These are phyloP conservation scores for Lithophane semibrunnea DNA, from an alignment of 2,888 invertebrate genomes.

Conservation along the genomic window DNA sequence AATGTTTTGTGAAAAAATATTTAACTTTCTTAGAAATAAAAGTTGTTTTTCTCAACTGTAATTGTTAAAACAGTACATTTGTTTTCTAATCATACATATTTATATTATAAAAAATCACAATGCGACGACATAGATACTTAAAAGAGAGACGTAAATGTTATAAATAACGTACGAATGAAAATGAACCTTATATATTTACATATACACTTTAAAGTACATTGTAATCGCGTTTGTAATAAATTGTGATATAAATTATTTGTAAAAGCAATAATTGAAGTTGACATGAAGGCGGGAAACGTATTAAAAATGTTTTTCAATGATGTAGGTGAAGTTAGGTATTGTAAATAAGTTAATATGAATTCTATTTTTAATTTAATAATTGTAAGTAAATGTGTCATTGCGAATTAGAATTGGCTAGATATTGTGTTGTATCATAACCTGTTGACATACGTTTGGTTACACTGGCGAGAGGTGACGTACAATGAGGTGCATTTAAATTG, in stretches of 20 bases:
- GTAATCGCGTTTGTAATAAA: constrained; percentile 64
- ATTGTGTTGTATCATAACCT: constrained; percentile 71
- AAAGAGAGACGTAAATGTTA: constrained; percentile 13
- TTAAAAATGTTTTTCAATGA: constrained; percentile 70
- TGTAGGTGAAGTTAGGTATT: constrained; percentile 76
- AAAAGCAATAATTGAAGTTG: constrained; percentile 76
- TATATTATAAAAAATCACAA: constrained; percentile 17
- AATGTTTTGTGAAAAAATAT: background rate
- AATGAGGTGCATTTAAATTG: constrained; percentile 52
- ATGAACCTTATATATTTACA: constrained; percentile 29
- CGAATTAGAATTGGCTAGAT: constrained; percentile 82
- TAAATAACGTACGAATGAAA: constrained; percentile 45
- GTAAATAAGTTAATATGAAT: constrained; percentile 84
- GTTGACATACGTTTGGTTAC: constrained; percentile 48
- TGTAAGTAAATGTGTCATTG: constrained; percentile 65
- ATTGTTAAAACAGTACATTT: background rate
- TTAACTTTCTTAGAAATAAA: constrained; percentile 14
- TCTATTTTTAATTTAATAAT: constrained; percentile 77
- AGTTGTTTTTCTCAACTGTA: constrained; percentile 2
- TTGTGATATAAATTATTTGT: constrained; percentile 73
- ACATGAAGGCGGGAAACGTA: constrained; percentile 74
- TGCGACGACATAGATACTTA: constrained; percentile 29
- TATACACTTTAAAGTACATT: constrained; percentile 62
- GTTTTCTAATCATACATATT: constrained; percentile 19
- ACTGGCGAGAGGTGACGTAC: constrained; percentile 50